These are phyloP conservation scores for Lasioglossum morio DNA, from an alignment of 2,888 invertebrate species.

Conservation along the genomic window DNA sequence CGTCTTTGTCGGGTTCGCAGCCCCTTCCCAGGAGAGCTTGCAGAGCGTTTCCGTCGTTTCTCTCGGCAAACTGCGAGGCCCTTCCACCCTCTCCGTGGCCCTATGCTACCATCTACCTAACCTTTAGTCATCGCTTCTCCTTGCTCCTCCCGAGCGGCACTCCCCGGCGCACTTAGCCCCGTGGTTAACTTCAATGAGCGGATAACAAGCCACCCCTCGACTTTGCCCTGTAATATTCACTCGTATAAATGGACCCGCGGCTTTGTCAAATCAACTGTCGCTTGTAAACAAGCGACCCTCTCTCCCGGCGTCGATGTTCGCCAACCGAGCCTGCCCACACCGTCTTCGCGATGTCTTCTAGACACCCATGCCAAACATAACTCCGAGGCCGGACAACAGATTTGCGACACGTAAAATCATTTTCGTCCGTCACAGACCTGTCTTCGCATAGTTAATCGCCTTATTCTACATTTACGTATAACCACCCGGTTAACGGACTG, in stretches of 20 bases:
- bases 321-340: constrained; percentile 37
- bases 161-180: constrained; percentile 81
- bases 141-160: constrained; percentile 61
- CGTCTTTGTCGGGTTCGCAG: not conserved
- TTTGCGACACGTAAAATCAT: not conserved
- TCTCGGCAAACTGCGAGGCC: constrained; percentile 45
- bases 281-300: constrained; percentile 79
- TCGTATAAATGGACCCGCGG: constrained; percentile 83
- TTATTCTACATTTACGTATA: not conserved
- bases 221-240: constrained; percentile 83
- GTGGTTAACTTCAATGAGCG: constrained; percentile 85
- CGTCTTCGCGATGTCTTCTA: constrained; percentile 53
- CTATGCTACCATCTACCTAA: constrained; percentile 48
- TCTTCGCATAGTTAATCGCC: too few species aligned
- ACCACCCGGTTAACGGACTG: not conserved
- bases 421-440: too few species aligned
- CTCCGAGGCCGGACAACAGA: not conserved
- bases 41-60: constrained; percentile 23
- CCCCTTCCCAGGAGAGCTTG: constrained; percentile 23
- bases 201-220: constrained; percentile 84
- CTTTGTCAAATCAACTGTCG: constrained; percentile 84
- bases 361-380: constrained; percentile 21
- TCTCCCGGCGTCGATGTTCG: constrained; percentile 61
- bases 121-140: constrained; percentile 62
- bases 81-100: constrained; percentile 31